A percentile compares a stretch with the other conserved stretches of the same genome.
phyloP scores from a whole-genome alignment of 2,888 invertebrate species.

The Acleris emargana region DNA sequence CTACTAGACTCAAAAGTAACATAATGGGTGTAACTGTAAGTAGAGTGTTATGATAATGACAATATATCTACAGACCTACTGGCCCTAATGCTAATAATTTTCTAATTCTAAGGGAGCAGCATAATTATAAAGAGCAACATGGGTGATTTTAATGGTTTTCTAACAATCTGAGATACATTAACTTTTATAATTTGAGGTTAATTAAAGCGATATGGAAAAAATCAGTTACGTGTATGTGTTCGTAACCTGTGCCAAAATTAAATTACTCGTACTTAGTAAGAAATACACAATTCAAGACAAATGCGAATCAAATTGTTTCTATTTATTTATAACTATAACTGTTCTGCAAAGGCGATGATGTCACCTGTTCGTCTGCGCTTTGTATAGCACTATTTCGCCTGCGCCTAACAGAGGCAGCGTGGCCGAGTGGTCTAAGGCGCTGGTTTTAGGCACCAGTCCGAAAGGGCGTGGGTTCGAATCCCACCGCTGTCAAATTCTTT shows the following conservation, averaged over 20 bases:
- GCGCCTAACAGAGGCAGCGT: constrained; percentile 73
- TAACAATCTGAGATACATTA: too few relatives aligned
- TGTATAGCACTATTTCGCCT: constrained; percentile 36
- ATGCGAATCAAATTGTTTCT: constrained; percentile 3
- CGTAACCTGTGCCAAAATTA: constrained; percentile 12
- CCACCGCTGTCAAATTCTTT: constrained; percentile 83
- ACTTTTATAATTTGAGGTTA: too few relatives aligned
- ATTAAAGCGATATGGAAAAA: neutral
- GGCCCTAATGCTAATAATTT: too few relatives aligned
- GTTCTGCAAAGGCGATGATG: neutral
- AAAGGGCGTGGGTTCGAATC: constrained; percentile 89
- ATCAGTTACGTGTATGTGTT: neutral
- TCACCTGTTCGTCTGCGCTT: constrained; percentile 1
- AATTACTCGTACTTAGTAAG: neutral
- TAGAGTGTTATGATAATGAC: too few relatives aligned
- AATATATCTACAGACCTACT: too few relatives aligned
- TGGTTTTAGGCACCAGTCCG: constrained; percentile 87
- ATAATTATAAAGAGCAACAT: too few relatives aligned
- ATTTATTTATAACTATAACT: constrained; percentile 28
- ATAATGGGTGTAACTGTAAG: too few relatives aligned
- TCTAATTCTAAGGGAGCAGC: too few relatives aligned
- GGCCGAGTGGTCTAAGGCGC: constrained; percentile 88
- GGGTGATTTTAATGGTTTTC: too few relatives aligned
- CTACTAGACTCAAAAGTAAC: too few relatives aligned
- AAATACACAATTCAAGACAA: neutral